phyloP scores from a whole-genome alignment of 2,113 vertebrate genomes.

The Henicopernis longicauda region DNA sequence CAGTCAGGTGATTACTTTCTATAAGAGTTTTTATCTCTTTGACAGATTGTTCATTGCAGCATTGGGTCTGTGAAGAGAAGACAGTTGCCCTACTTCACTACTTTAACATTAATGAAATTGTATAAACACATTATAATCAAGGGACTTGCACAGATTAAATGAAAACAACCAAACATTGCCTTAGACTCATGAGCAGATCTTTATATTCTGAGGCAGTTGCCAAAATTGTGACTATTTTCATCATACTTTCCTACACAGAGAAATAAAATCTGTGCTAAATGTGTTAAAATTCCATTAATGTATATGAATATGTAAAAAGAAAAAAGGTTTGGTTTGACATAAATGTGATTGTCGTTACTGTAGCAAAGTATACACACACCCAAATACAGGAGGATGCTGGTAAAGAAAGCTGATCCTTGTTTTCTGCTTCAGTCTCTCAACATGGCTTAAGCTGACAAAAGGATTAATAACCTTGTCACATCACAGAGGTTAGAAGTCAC shows the following conservation, averaged over 20 bases:
- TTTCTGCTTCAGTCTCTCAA: background rate
- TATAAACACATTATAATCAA: background rate
- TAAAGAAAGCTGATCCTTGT: background rate
- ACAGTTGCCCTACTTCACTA: background rate
- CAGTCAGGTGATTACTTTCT: background rate
- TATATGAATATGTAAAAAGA: background rate
- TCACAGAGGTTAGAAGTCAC: background rate
- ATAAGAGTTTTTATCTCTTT: background rate
- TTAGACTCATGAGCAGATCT: background rate
- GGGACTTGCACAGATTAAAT: background rate
- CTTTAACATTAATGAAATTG: background rate
- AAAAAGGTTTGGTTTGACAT: background rate
- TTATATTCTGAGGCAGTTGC: background rate
- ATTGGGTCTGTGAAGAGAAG: background rate
- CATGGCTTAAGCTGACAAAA: background rate
- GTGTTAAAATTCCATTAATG: background rate
- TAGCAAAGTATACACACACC: background rate
- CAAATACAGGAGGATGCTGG: background rate
- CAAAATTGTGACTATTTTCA: background rate
- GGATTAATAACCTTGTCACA: slow-evolving; percentile 18
- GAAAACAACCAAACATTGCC: background rate
- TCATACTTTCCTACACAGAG: background rate
- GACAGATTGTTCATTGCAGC: slow-evolving; percentile 10
- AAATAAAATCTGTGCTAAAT: background rate
- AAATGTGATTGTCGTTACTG: background rate